Evolutionary conservation across 2,888 invertebrate genomes (phyloP).

Genomic region (Limulus polyphemus): DNA sequence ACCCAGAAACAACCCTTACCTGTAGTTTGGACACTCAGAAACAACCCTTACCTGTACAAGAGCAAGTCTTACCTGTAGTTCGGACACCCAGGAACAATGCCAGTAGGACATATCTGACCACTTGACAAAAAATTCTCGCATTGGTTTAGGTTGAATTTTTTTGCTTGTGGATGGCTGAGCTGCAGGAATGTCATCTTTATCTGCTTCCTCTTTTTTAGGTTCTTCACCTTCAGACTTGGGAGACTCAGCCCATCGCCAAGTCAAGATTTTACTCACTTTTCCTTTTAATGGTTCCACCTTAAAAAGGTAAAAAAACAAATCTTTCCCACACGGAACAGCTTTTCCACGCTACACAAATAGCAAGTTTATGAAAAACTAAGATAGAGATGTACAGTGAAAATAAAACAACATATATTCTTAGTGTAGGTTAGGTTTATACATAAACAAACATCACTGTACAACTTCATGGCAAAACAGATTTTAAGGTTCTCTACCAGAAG

Average conservation of each 20-base stretch:
- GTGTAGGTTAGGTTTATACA: too few species aligned
- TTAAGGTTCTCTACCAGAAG: too few species aligned
- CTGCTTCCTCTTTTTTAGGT: conserved; percentile 28
- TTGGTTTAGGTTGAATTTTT: conserved; percentile 41
- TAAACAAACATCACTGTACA: too few species aligned
- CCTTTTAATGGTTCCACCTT: conserved; percentile 46
- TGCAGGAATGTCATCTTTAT: conserved; percentile 27
- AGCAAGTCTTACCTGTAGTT: conserved; percentile 44
- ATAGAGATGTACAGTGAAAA: too few species aligned
- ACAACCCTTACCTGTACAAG: conserved; percentile 39
- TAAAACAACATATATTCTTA: too few species aligned
- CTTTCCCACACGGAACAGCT: too few species aligned
- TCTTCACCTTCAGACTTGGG: conserved; percentile 25
- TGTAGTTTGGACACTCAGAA: too few species aligned
- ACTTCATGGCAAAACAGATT: too few species aligned
- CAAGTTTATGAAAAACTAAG: too few species aligned
- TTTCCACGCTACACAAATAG: too few species aligned
- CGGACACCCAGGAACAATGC: conserved; percentile 95
- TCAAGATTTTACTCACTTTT: conserved; percentile 79
- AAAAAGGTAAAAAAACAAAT: too few species aligned
- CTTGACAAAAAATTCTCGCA: conserved; percentile 90
- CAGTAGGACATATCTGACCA: conserved; percentile 95
- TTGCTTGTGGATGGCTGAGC: conserved; percentile 29
- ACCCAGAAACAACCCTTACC: too few species aligned
- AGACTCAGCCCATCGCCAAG: conserved; percentile 72